phyloP scores from a whole-genome alignment of 2,797 vertebrate genomes.

The Podarcis siculus region DNA sequence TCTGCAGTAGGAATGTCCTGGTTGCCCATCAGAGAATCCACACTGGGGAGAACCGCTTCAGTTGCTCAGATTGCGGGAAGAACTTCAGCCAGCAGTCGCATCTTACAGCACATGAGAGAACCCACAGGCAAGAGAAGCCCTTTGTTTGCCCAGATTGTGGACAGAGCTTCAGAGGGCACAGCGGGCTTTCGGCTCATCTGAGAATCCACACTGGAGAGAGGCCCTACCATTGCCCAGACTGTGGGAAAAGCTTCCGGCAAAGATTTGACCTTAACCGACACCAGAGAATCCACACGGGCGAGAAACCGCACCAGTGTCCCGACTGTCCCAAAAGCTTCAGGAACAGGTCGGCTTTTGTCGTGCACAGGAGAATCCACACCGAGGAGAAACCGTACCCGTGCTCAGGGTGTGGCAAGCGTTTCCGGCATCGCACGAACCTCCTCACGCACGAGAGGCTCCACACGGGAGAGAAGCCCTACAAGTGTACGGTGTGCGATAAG shows the following conservation, averaged over 20 bases:
- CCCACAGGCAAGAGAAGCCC: constrained; percentile 79
- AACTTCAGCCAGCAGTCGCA: constrained; percentile 85
- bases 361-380: constrained; percentile 70
- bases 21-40: constrained; percentile 74
- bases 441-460: constrained; percentile 48
- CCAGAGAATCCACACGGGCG: constrained; percentile 69
- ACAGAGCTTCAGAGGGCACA: constrained; percentile 75
- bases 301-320: constrained; percentile 68
- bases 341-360: constrained; percentile 67
- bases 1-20: constrained; percentile 68
- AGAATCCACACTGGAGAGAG: constrained; percentile 78
- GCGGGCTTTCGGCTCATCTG: constrained; percentile 79
- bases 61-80: constrained; percentile 84
- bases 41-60: constrained; percentile 80
- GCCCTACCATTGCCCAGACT: constrained; percentile 75
- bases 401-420: constrained; percentile 68
- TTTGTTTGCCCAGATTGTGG: constrained; percentile 77
- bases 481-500: constrained; percentile 55
- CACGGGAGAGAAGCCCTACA: constrained; percentile 47
- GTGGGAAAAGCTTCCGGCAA: constrained; percentile 67
- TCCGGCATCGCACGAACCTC: constrained; percentile 70
- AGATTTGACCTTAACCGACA: constrained; percentile 68
- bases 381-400: constrained; percentile 72
- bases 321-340: constrained; percentile 69
- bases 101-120: constrained; percentile 83